A percentile compares a stretch with the other conserved stretches of the same genome.
Conservation (phyloP, 2,888 invertebrate species). For the Morinoia aosen region DNA sequence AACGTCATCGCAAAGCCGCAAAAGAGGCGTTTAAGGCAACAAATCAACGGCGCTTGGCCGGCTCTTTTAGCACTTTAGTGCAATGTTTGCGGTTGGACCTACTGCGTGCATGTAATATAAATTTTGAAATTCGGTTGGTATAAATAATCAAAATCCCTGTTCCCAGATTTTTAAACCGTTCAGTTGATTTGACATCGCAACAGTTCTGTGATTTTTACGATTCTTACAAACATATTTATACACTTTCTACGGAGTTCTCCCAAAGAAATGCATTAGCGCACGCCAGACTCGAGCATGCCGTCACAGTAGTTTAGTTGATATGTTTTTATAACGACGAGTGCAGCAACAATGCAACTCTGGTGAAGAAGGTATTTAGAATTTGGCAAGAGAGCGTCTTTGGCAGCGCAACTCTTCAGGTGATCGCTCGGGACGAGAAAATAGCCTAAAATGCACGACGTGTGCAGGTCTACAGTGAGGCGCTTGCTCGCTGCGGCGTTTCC, state of each 20-base stretch:
- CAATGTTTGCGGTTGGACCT: background rate
- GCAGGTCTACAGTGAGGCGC: background rate
- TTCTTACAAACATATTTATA: too few relatives aligned
- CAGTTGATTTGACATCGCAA: too few relatives aligned
- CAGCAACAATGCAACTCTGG: background rate
- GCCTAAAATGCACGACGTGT: background rate
- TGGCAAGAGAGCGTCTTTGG: background rate
- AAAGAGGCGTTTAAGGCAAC: background rate
- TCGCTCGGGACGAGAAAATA: background rate
- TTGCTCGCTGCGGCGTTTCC: background rate
- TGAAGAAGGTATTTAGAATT: background rate
- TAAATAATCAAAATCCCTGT: background rate
- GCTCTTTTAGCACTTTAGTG: background rate
- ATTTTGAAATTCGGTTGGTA: background rate
- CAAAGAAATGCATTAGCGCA: too few relatives aligned
- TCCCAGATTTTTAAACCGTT: too few relatives aligned
- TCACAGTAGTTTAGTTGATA: background rate
- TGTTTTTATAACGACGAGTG: background rate
- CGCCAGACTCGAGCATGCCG: background rate
- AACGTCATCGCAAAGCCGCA: background rate
- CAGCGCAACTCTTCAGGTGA: background rate
- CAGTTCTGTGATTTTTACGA: too few relatives aligned
- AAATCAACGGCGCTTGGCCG: background rate
- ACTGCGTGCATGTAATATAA: background rate
- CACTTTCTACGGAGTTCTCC: too few relatives aligned